Conservation (phyloP, 2,888 invertebrate species). For the Synergus laeviventris region DNA sequence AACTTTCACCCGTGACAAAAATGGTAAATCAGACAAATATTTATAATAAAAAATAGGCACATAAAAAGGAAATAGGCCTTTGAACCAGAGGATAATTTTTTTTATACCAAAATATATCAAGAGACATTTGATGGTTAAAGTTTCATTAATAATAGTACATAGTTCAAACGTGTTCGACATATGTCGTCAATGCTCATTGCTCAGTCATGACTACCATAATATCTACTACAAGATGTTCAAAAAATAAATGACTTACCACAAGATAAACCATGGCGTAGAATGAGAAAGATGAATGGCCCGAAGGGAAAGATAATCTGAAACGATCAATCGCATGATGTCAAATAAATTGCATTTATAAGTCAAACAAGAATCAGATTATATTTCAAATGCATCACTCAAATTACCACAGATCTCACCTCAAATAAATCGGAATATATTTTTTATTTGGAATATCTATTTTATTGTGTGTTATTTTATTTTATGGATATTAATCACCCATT, state of each 20-base stretch:
- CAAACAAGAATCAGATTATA: constrained; percentile 40
- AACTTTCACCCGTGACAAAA: constrained; percentile 12
- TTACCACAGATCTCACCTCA: constrained; percentile 19
- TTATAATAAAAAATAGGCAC: neutral
- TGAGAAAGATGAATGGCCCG: constrained; percentile 94
- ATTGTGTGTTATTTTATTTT: constrained; percentile 33
- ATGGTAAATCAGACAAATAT: neutral
- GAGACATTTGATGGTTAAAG: constrained; percentile 2
- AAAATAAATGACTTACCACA: constrained; percentile 81
- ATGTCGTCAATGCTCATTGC: neutral
- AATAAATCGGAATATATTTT: constrained; percentile 9
- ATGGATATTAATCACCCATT: constrained; percentile 40
- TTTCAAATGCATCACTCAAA: constrained; percentile 34
- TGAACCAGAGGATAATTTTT: neutral
- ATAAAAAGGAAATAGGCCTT: neutral
- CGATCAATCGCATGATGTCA: constrained; percentile 61
- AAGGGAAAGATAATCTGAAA: constrained; percentile 89
- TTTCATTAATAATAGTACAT: constrained; percentile 10
- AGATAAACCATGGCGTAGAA: constrained; percentile 91
- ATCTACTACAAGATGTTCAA: constrained; percentile 10
- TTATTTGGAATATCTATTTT: too few relatives aligned
- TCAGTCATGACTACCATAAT: neutral
- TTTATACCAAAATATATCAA: constrained; percentile 1
- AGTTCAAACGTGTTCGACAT: constrained; percentile 3
- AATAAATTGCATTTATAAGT: constrained; percentile 55